These are phyloP conservation scores for Anguilla megastoma DNA, from an alignment of 2,797 vertebrate species.

Conservation along the genomic window DNA sequence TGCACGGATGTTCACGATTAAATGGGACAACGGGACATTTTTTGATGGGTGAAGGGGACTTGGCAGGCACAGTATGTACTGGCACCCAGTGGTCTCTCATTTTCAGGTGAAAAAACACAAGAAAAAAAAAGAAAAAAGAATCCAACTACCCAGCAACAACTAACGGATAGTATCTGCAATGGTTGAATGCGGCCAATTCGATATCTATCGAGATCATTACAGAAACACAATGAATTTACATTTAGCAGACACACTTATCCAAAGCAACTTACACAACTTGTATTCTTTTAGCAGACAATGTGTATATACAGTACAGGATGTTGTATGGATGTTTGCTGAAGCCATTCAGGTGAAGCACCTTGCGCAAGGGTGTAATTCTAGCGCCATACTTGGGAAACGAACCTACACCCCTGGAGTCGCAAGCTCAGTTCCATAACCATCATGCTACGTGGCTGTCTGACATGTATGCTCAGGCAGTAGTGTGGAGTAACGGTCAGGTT, in stretches of 20 bases:
- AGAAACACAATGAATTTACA: background rate
- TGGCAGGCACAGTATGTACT: conserved; percentile 2
- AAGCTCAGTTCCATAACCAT: background rate
- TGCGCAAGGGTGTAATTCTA: background rate
- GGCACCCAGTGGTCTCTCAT: background rate
- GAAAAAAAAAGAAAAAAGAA: background rate
- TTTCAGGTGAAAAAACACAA: background rate
- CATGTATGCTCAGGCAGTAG: background rate
- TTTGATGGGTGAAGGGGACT: background rate
- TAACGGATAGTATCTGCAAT: background rate
- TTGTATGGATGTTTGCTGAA: background rate
- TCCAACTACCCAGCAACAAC: background rate
- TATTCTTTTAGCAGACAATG: background rate
- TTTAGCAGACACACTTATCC: background rate
- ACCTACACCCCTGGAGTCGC: background rate
- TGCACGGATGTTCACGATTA: background rate
- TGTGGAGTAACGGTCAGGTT: background rate
- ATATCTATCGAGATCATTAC: background rate
- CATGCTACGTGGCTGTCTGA: background rate
- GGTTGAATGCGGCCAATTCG: background rate
- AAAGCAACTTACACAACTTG: background rate
- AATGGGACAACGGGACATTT: background rate
- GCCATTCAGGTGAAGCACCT: background rate
- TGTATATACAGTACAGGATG: background rate
- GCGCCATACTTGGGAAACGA: background rate